phyloP scores from a whole-genome alignment of 2,113 vertebrate species.

The Zootoca vivipara region DNA sequence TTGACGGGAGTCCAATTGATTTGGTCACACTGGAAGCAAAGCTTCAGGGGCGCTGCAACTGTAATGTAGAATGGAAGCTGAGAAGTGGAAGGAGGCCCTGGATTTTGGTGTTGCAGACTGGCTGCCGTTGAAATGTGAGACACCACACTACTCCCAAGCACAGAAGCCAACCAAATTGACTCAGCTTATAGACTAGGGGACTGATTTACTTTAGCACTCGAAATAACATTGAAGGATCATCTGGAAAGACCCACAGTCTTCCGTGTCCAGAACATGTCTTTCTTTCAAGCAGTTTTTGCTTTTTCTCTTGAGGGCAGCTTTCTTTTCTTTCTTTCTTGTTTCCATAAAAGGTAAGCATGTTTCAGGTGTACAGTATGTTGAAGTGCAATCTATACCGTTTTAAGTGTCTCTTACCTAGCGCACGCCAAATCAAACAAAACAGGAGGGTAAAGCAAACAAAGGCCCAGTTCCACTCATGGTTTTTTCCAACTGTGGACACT shows the following conservation, averaged over 20 bases:
- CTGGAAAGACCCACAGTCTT: neutral
- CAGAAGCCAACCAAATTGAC: neutral
- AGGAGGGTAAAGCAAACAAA: slow-evolving; percentile 93
- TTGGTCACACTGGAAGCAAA: too few species aligned
- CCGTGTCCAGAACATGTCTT: neutral
- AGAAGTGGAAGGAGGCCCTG: too few species aligned
- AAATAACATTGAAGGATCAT: neutral
- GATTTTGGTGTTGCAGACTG: too few species aligned
- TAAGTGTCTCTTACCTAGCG: slow-evolving; percentile 80
- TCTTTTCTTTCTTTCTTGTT: neutral
- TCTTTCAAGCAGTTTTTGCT: neutral
- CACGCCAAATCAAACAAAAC: slow-evolving; percentile 92
- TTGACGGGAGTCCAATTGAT: too few species aligned
- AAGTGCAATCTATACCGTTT: neutral
- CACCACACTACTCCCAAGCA: neutral
- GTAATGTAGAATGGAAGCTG: too few species aligned
- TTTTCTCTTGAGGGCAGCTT: neutral
- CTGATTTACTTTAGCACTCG: neutral
- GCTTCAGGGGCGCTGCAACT: too few species aligned
- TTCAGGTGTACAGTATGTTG: slow-evolving; percentile 21
- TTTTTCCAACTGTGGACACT: slow-evolving; percentile 92
- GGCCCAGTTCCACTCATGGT: slow-evolving; percentile 97
- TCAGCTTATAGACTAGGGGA: neutral
- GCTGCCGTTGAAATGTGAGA: too few species aligned
- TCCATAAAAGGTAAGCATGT: neutral